Evolutionary conservation across 2,113 vertebrate genomes (phyloP).

Genomic region (Etheostoma spectabile): DNA sequence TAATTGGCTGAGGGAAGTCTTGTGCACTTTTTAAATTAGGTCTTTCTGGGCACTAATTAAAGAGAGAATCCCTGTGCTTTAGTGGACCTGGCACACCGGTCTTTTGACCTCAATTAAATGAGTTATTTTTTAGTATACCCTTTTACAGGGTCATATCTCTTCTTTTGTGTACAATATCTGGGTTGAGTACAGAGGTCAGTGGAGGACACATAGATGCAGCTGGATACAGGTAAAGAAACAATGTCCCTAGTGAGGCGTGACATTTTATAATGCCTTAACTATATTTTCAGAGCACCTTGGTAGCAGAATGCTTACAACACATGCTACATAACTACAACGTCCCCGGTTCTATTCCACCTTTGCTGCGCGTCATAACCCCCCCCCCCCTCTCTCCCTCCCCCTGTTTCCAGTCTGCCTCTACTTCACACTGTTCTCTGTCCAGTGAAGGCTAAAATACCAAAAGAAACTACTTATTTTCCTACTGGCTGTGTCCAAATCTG

Average conservation of each 20-base stretch:
- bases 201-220: conserved; percentile 62
- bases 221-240: conserved; percentile 45
- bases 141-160: conserved; percentile 52
- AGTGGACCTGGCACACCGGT: conserved; percentile 75
- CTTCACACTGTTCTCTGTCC: not conserved
- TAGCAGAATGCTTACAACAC: not conserved
- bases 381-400: not conserved
- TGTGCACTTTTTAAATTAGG: conserved; percentile 82
- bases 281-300: not conserved
- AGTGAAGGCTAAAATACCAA: not conserved
- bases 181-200: conserved; percentile 58
- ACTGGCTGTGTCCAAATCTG: not conserved
- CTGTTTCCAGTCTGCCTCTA: not conserved
- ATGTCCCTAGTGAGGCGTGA: conserved; percentile 16
- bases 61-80: conserved; percentile 81
- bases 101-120: conserved; percentile 85
- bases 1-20: conserved; percentile 81
- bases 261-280: conserved; percentile 22
- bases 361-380: not conserved
- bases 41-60: conserved; percentile 88
- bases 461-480: not conserved
- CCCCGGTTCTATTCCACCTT: not conserved
- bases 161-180: conserved; percentile 65
- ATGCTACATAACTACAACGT: not conserved
- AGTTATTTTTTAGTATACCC: conserved; percentile 84